phyloP scores from a whole-genome alignment of 2,113 vertebrate species.

The Anolis carolinensis region DNA sequence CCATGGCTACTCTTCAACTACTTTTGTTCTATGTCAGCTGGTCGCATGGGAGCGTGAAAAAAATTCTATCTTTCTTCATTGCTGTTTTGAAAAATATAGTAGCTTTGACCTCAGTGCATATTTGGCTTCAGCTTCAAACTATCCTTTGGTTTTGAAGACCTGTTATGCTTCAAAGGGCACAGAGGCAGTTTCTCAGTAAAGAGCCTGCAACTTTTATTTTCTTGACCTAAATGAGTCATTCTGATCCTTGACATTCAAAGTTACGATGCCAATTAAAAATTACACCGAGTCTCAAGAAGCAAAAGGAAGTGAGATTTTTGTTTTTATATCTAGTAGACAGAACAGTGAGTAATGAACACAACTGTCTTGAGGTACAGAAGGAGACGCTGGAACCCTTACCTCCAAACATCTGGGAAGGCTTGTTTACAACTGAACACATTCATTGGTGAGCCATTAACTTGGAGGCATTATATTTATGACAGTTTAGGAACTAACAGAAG shows the following conservation, averaged over 20 bases:
- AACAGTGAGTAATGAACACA: conserved; percentile 22
- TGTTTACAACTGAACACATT: conserved; percentile 50
- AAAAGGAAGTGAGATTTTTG: background rate
- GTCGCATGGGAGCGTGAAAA: background rate
- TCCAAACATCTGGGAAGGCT: conserved; percentile 38
- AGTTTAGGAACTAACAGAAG: conserved; percentile 62
- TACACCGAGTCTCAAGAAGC: conserved; percentile 32
- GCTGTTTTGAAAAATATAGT: background rate
- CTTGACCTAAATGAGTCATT: conserved; percentile 22
- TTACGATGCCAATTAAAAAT: background rate
- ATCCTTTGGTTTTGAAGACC: conserved; percentile 3
- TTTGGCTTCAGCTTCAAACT: background rate
- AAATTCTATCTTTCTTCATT: background rate
- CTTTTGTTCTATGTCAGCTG: background rate
- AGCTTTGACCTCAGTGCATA: background rate
- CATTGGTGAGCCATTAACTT: conserved; percentile 54
- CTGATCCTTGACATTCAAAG: conserved; percentile 34
- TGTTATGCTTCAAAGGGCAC: background rate
- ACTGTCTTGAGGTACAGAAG: conserved; percentile 22
- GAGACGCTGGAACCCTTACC: conserved; percentile 31
- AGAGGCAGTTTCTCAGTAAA: background rate
- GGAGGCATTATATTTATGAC: conserved; percentile 60
- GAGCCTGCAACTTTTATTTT: conserved; percentile 12
- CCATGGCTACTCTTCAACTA: background rate
- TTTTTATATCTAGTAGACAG: conserved; percentile 30